Evolutionary conservation across 2,888 invertebrate species (phyloP).

Genomic region (Acanthosoma haemorrhoidale): DNA sequence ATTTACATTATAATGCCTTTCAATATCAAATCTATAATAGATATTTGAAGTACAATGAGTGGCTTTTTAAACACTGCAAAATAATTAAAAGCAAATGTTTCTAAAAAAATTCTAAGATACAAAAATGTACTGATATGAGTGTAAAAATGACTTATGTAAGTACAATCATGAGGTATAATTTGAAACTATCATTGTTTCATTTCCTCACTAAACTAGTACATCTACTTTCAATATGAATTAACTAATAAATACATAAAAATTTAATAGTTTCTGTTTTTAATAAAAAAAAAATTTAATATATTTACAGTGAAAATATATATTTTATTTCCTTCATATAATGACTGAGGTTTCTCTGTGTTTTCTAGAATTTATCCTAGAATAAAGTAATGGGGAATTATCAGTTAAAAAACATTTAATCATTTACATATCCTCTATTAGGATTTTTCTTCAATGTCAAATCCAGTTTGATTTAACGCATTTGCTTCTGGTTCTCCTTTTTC

Average conservation of each 20-base stretch:
- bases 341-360: not conserved
- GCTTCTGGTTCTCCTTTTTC: conserved; percentile 43
- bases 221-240: too few relatives aligned
- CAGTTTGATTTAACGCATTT: conserved; percentile 44
- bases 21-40: too few relatives aligned
- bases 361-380: not conserved
- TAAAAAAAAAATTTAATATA: not conserved
- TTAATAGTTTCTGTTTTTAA: too few relatives aligned
- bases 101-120: not conserved
- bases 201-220: not conserved
- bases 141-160: too few relatives aligned
- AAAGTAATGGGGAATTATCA: too few relatives aligned
- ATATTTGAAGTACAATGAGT: too few relatives aligned
- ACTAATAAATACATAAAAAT: too few relatives aligned
- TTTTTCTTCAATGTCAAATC: conserved; percentile 34
- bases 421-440: not conserved
- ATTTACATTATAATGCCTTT: too few relatives aligned
- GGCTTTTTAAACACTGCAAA: too few relatives aligned
- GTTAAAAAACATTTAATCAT: not conserved
- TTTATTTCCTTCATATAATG: too few relatives aligned
- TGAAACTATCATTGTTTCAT: not conserved
- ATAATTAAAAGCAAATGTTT: not conserved
- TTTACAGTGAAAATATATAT: not conserved
- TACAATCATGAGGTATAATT: not conserved
- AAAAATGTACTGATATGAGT: too few relatives aligned